phyloP scores from a whole-genome alignment of 2,888 invertebrate genomes.

The Chrysodeixis includens region DNA sequence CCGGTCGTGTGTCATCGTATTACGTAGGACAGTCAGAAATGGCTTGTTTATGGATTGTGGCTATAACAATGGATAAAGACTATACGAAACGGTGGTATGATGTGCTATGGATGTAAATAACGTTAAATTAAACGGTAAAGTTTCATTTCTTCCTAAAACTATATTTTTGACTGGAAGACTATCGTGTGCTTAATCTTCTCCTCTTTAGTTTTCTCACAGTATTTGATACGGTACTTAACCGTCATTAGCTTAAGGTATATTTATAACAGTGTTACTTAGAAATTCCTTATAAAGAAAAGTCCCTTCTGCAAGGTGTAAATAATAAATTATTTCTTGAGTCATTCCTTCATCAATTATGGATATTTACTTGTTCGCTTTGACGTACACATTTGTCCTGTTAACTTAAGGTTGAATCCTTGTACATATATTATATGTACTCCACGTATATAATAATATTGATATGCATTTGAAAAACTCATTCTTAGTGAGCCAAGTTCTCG shows the following conservation, averaged over 20 bases:
- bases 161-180: no score
- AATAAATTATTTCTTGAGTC: conserved; percentile 21
- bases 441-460: no score
- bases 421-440: neutral
- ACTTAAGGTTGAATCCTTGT: neutral
- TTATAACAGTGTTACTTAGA: neutral
- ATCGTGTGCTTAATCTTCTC: neutral
- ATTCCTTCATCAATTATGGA: conserved; percentile 4
- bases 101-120: no score
- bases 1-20: neutral
- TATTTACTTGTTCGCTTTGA: neutral
- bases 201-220: neutral
- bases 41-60: neutral
- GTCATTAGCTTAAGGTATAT: neutral
- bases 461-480: no score
- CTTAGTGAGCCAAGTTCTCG: no score
- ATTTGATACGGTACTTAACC: neutral
- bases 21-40: neutral
- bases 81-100: no score
- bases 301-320: conserved; percentile 16
- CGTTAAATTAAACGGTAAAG: no score
- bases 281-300: conserved; percentile 19
- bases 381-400: neutral
- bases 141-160: no score
- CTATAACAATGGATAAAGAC: neutral